Evolutionary conservation across 2,113 vertebrate genomes (phyloP).

Genomic region (Empidonax alnorum): DNA sequence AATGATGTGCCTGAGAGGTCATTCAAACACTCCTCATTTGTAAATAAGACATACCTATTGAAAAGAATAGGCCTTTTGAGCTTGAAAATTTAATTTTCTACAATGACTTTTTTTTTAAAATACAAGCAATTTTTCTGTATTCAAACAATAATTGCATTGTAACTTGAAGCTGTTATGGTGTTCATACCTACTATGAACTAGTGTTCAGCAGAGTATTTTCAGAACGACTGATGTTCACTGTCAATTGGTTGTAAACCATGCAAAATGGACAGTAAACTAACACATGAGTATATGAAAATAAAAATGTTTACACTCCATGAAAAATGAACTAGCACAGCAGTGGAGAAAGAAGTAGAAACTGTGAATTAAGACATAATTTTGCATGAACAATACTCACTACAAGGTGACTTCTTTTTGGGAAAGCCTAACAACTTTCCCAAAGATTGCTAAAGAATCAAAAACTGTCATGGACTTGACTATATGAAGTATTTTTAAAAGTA

Average conservation of each 20-base stretch:
- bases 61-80: neutral
- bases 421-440: neutral
- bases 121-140: neutral
- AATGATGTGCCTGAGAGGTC: neutral
- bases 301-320: fast-evolving
- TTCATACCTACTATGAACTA: neutral
- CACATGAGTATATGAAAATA: neutral
- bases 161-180: neutral
- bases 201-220: neutral
- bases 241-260: neutral
- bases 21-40: neutral
- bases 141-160: neutral
- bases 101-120: neutral
- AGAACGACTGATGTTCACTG: neutral
- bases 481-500: neutral
- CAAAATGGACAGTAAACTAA: neutral
- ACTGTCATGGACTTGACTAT: neutral
- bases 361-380: neutral
- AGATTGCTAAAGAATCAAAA: neutral
- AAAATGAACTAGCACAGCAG: neutral
- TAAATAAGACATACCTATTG: neutral
- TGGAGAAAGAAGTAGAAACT: neutral
- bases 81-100: neutral
- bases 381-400: neutral
- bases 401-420: neutral